Conservation (phyloP, 2,113 vertebrate species). For the Pelecanus crispus region DNA sequence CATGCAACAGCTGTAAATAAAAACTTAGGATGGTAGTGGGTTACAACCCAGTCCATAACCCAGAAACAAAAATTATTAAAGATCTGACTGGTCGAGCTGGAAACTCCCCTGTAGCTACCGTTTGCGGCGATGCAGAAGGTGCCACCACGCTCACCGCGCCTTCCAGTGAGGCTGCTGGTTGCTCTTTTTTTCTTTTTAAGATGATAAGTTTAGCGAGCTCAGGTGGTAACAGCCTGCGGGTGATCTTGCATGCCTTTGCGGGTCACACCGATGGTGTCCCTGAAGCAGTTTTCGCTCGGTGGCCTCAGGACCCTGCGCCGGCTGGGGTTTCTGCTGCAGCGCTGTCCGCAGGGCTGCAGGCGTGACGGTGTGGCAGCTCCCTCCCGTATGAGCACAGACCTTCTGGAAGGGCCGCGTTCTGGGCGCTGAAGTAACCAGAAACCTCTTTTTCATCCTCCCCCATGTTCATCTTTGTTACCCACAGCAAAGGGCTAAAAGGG, state of each 20-base stretch:
- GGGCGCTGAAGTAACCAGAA: neutral
- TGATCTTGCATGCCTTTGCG: neutral
- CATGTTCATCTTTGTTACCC: neutral
- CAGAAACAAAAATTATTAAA: neutral
- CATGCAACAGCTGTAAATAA: neutral
- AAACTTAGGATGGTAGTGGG: neutral
- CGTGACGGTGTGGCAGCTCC: neutral
- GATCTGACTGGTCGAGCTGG: neutral
- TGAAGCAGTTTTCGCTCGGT: neutral
- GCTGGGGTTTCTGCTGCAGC: neutral
- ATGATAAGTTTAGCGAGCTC: neutral
- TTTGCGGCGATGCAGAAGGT: neutral
- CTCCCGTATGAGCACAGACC: neutral
- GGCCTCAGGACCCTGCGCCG: fast-evolving
- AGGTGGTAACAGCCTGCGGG: neutral
- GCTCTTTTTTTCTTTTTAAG: neutral
- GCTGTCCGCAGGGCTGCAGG: neutral
- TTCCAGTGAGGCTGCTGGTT: neutral
- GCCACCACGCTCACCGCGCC: fast-evolving
- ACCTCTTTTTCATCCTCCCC: neutral
- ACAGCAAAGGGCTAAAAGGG: neutral
- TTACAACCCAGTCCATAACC: neutral
- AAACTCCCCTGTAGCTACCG: neutral
- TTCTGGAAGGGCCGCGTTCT: neutral
- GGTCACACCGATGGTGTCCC: neutral